Evolutionary conservation across 92 coral and sea anemone genomes (phyloP), one percentile per base, ranked within the genome.

Genomic region (Bergia puertoricense): DNA sequence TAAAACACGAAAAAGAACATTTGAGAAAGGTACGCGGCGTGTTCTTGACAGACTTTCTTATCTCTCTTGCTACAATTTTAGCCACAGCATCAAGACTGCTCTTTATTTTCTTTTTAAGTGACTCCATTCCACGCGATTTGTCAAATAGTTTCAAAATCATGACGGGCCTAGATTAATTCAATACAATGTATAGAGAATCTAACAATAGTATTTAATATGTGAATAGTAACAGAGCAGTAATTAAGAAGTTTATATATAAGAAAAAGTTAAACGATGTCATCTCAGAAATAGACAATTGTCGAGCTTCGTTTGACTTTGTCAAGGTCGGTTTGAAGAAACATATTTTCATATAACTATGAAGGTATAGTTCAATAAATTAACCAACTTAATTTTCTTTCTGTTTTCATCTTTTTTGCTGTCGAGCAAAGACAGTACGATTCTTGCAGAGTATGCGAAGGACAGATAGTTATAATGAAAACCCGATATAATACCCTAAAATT

Each of bases 181-280:
- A 46, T 46, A 79, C 14, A 51, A 79, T 51, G 69, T 80, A 38
- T 37, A 56, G 85, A 80, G 72, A 80, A 36, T 30, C 56, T 13
- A 36, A 80, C 42, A 41, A 80, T 41, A 80, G 71, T 80, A 80
- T 80, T 54, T 54, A 54, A 54, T 56, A 14, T 54, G 43, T 80
- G 85, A 80, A 80, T 80, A 80, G 45, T 56, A 54, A 54, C 14
- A 57, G 13, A 9, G 50, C 0, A 1, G 41, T 11, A 73, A 73
- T 30, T 73, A 80, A 80, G 85, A 80, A 6, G 23, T 80, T 80
- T 80, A 54, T 56, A 38, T 13, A 57, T 57, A 80, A 50, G 10
- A 51, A 16, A 18, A 62, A 4, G 69, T 62, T 36, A 6, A 13
- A 38, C 36, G 54, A 2, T 18, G 38, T 77, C 9, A 22, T 18